Base-by-base conservation (phyloP, 2,797 vertebrate genomes). In the Zenarchopterus dispar region DNA sequence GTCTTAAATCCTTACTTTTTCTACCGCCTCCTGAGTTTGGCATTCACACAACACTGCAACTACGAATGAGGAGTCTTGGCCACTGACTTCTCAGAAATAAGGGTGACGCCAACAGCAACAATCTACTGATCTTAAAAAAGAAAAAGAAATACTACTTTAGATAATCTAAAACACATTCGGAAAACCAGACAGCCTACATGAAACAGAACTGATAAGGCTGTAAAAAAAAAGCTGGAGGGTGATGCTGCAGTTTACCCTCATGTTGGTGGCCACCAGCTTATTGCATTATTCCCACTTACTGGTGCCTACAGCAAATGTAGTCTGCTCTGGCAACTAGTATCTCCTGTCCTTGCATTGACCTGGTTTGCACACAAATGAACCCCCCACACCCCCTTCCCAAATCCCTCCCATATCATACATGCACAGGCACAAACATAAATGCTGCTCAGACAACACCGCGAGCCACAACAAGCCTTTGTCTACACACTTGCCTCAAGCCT, bases 281-380 rank as follows among this genome's bases (percentile, higher is more conserved):
- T 70, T 77, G 67, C 71, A 64, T 80, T 76, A n/a, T 72, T 70
- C 7, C 53, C 28, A 23, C 67, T 69, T 52, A 21, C 63, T 64
- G 59, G 75, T 76, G 68, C 78, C 75, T 71, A 44, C 43, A 45
- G 62, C 65, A 76, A 60, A 84, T 73, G 64, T 65, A 75, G 80
- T 56, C 64, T 60, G 50, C 54, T 55, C 68, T 51, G 59, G 54
- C 63, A 54, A 43, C 75, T 49, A 61, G 70, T 67, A 68, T 75
- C 42, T 57, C 64, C 75, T 62, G 82, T 88, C 88, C 86, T 90
- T 90, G 84, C 42, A 55, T 42, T 76, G 82, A 90, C 86, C 88
- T 80, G 61, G 69, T 67, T 85, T 82, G 70, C 77, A 58, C 56
- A 67, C 31, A 69, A 51, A 69, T 47, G 52, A 80, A 67, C 31